Evolutionary conservation across 2,113 vertebrate species (phyloP).

Genomic region (Recurvirostra avosetta): DNA sequence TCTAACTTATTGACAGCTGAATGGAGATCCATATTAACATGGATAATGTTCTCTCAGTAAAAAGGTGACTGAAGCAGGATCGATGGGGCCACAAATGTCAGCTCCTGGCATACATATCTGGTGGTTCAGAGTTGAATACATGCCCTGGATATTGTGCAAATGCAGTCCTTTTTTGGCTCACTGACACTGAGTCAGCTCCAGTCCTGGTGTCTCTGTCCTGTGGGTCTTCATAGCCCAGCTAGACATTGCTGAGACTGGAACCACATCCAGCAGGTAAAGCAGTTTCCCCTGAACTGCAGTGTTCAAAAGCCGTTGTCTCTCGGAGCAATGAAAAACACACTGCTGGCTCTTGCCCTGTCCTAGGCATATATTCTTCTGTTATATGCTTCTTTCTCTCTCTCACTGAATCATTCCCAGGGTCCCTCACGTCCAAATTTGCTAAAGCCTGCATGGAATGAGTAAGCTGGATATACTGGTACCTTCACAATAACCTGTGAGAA

Average conservation of each 20-base stretch:
- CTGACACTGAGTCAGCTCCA: background rate
- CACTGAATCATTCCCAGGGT: background rate
- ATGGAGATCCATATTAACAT: background rate
- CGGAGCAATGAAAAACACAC: background rate
- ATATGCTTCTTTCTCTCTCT: background rate
- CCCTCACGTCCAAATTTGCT: background rate
- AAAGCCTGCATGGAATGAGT: background rate
- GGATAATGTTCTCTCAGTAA: background rate
- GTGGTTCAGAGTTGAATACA: background rate
- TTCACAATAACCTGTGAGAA: background rate
- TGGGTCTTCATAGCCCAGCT: background rate
- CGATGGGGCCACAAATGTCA: background rate
- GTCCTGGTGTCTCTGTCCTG: background rate
- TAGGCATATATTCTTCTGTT: no score
- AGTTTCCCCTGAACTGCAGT: background rate
- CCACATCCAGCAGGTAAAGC: background rate
- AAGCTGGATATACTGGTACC: background rate
- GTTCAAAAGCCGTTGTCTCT: background rate
- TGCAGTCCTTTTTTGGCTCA: background rate
- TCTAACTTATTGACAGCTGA: background rate
- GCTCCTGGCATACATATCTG: background rate
- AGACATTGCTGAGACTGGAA: background rate
- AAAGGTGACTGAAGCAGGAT: background rate
- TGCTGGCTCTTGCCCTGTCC: background rate
- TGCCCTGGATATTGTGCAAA: background rate